A percentile compares a stretch with the other conserved stretches of the same genome.
phyloP scores from a whole-genome alignment of 2,113 vertebrate species.

The Paradisaea rubra region DNA sequence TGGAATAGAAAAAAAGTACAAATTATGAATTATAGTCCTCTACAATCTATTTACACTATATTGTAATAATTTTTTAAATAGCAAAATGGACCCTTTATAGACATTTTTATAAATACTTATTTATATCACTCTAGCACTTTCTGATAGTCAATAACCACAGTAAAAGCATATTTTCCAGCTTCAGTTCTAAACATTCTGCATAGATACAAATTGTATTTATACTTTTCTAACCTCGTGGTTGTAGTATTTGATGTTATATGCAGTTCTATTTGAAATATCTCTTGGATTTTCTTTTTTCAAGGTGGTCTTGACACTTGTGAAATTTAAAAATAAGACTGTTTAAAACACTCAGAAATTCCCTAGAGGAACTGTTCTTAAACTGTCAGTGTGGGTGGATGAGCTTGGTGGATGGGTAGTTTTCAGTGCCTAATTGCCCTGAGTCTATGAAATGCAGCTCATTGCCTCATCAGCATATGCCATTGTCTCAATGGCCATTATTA shows the following conservation, averaged over 20 bases:
- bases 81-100: not conserved
- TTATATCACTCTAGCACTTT: not conserved
- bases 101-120: not conserved
- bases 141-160: not conserved
- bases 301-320: not conserved
- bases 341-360: not conserved
- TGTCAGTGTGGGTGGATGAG: not conserved
- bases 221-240: not conserved
- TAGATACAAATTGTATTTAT: not conserved
- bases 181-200: not conserved
- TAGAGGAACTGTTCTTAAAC: not conserved
- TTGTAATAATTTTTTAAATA: not conserved
- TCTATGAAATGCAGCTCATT: not conserved
- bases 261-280: not conserved
- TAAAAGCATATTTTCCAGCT: not conserved
- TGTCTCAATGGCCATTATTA: constrained; percentile 2
- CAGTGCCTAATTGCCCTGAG: not conserved
- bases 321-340: not conserved
- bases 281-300: not conserved
- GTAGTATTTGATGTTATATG: not conserved
- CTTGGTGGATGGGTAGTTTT: not conserved
- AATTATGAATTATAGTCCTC: not conserved
- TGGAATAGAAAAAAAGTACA: not conserved
- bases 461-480: not conserved
- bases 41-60: not conserved